phyloP scores from a whole-genome alignment of 1,140 invertebrate species.

The Diuraphis noxia region DNA sequence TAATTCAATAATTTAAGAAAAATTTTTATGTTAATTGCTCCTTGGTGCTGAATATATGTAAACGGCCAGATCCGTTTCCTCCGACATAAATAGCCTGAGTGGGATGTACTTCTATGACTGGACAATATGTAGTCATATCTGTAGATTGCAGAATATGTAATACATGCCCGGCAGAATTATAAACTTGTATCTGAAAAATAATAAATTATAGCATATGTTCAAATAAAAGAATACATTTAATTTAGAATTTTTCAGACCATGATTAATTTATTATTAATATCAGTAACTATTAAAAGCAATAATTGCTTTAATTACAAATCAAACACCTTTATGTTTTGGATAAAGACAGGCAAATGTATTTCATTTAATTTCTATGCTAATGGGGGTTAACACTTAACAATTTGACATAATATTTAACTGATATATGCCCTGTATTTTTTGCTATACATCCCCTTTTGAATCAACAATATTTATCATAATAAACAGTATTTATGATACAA shows the following conservation, averaged over 20 bases:
- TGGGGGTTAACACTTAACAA: too few relatives aligned
- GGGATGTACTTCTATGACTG: conserved; percentile 55
- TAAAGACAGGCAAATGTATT: too few relatives aligned
- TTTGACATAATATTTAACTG: too few relatives aligned
- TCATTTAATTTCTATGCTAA: too few relatives aligned
- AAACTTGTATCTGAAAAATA: conserved; percentile 55
- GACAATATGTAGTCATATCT: conserved; percentile 50
- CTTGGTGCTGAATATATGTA: conserved; percentile 54
- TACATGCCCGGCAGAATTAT: conserved; percentile 49
- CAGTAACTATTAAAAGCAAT: not conserved
- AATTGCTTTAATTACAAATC: too few relatives aligned
- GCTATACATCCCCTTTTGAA: too few relatives aligned
- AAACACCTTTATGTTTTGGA: not conserved
- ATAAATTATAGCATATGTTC: not conserved
- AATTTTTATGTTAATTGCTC: not conserved
- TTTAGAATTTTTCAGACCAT: not conserved
- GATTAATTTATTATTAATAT: not conserved
- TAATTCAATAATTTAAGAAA: not conserved
- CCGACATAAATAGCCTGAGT: conserved; percentile 56
- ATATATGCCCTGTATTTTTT: too few relatives aligned
- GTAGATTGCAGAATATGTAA: conserved; percentile 50
- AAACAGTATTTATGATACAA: too few relatives aligned
- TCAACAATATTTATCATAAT: too few relatives aligned
- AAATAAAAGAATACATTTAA: not conserved
- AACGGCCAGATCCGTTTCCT: conserved; percentile 55